Conservation (phyloP, 2,888 invertebrate species). For the Euphydryas editha region DNA sequence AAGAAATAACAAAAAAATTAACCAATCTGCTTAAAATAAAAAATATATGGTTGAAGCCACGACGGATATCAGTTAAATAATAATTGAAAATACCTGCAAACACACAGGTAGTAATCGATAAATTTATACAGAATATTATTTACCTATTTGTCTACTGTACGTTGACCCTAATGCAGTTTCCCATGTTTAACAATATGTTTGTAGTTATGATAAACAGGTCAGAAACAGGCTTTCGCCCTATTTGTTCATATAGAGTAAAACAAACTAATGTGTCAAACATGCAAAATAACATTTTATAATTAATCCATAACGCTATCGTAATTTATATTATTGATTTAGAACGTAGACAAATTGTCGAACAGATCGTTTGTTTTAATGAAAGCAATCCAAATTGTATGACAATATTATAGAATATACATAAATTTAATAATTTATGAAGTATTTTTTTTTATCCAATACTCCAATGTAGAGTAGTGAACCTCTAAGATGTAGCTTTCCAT, state of each 20-base stretch:
- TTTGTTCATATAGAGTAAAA: constrained; percentile 17
- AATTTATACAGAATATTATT: neutral
- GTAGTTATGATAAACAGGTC: constrained; percentile 19
- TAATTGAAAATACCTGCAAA: too few relatives aligned
- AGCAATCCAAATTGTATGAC: neutral
- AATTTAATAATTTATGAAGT: too few relatives aligned
- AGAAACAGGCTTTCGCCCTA: constrained; percentile 12
- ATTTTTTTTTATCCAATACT: too few relatives aligned
- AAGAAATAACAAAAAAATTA: too few relatives aligned
- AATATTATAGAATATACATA: neutral
- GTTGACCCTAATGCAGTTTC: constrained; percentile 6
- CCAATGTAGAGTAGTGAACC: too few relatives aligned
- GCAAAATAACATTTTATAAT: neutral
- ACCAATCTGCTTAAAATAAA: too few relatives aligned
- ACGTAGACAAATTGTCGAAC: neutral
- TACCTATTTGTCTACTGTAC: neutral
- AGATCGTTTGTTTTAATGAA: neutral
- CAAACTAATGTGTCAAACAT: constrained; percentile 5
- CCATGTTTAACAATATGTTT: constrained; percentile 4
- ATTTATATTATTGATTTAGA: neutral
- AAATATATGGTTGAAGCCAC: too few relatives aligned
- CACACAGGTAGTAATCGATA: neutral
- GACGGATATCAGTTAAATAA: too few relatives aligned
- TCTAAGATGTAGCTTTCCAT: too few relatives aligned
- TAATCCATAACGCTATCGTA: neutral